Percentiles rank a stretch among this genome's conserved stretches.
Conservation (phyloP, 2,888 invertebrate genomes). For the Meteorus colon region DNA sequence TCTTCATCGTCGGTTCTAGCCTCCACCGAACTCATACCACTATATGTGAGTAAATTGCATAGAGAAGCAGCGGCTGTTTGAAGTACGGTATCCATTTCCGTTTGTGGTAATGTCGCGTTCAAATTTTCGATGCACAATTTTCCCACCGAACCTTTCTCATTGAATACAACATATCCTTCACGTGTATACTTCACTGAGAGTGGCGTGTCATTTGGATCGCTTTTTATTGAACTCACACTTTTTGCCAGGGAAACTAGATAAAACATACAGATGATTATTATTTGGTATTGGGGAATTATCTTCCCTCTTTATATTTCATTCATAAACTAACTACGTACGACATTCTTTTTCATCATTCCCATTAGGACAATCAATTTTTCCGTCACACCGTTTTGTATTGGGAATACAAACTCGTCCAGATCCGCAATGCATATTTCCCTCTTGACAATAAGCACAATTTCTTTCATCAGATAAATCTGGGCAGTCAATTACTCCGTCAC, state of each 20-base stretch:
- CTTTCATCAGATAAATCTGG: slow-evolving; percentile 88
- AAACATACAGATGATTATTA: slow-evolving; percentile 9
- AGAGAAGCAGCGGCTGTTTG: slow-evolving; percentile 85
- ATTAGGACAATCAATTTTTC: slow-evolving; percentile 88
- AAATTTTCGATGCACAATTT: slow-evolving; percentile 88
- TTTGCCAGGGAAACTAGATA: slow-evolving; percentile 83
- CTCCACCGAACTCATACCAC: slow-evolving; percentile 82
- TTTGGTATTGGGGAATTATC: not conserved
- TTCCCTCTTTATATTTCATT: not conserved
- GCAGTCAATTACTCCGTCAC: slow-evolving; percentile 91
- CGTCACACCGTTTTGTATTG: slow-evolving; percentile 84
- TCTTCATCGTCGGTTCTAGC: slow-evolving; percentile 78
- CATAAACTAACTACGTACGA: slow-evolving; percentile 77
- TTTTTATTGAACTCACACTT: slow-evolving; percentile 79
- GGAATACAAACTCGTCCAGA: slow-evolving; percentile 85
- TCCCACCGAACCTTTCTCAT: slow-evolving; percentile 86
- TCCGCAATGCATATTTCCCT: slow-evolving; percentile 85
- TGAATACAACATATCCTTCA: slow-evolving; percentile 89
- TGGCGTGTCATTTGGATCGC: slow-evolving; percentile 80
- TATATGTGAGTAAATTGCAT: slow-evolving; percentile 85
- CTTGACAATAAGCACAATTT: slow-evolving; percentile 85
- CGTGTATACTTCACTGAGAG: slow-evolving; percentile 82
- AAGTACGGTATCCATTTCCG: slow-evolving; percentile 75
- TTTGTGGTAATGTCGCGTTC: slow-evolving; percentile 76
- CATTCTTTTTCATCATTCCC: slow-evolving; percentile 91